Evolutionary conservation across 2,113 vertebrate genomes (phyloP).

Genomic region (Potamarius usumacintae): DNA sequence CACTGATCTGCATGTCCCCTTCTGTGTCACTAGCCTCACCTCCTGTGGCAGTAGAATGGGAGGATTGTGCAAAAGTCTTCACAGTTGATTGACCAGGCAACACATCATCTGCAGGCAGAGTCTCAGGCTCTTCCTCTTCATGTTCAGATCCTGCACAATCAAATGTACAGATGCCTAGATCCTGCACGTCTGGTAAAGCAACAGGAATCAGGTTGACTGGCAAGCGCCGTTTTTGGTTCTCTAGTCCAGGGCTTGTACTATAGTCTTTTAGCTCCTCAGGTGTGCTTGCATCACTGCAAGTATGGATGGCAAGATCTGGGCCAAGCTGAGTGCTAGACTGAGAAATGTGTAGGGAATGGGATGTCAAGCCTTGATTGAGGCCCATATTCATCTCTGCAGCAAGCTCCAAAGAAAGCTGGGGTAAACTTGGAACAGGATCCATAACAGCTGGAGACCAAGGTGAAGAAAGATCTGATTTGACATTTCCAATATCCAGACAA

Average conservation of each 20-base stretch:
- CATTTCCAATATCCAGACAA: slow-evolving; percentile 55
- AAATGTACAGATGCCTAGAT: slow-evolving; percentile 59
- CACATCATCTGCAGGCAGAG: slow-evolving; percentile 69
- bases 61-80: slow-evolving; percentile 66
- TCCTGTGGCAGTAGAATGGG: slow-evolving; percentile 70
- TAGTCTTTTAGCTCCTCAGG: slow-evolving; percentile 75
- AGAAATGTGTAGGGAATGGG: slow-evolving; percentile 58
- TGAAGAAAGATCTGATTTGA: slow-evolving; percentile 28
- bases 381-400: slow-evolving; percentile 16
- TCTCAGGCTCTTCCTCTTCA: slow-evolving; percentile 63
- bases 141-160: slow-evolving; percentile 46
- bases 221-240: slow-evolving; percentile 53
- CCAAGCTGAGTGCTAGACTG: slow-evolving; percentile 73
- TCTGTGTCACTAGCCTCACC: slow-evolving; percentile 76
- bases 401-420: background rate
- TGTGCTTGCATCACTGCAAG: slow-evolving; percentile 76
- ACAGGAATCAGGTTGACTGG: slow-evolving; percentile 18
- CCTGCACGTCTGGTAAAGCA: slow-evolving; percentile 57
- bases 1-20: slow-evolving; percentile 70
- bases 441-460: background rate
- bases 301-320: slow-evolving; percentile 68
- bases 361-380: slow-evolving; percentile 24
- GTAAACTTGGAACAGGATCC: slow-evolving; percentile 31
- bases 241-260: slow-evolving; percentile 63
- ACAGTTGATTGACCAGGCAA: slow-evolving; percentile 63